These are phyloP conservation scores for Monopis laevigella DNA, from an alignment of 2,888 invertebrate species.

Conservation along the genomic window DNA sequence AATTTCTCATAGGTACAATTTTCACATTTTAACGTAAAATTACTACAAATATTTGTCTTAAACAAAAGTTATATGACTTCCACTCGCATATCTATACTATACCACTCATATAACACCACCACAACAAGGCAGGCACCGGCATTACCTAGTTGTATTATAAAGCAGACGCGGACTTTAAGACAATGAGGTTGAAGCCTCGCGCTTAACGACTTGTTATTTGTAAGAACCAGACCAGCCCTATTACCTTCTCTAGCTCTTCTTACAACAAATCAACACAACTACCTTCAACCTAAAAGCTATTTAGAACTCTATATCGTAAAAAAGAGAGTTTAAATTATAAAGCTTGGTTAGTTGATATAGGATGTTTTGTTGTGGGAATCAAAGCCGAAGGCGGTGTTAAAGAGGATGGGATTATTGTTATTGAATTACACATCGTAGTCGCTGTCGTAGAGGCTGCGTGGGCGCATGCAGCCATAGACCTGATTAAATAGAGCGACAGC, in stretches of 20 bases:
- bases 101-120: no score
- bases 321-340: background rate
- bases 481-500: no score
- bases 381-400: conserved; percentile 28
- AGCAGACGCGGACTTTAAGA: conserved; percentile 5
- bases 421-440: conserved; percentile 40
- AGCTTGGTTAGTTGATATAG: background rate
- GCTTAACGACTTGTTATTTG: conserved; percentile 28
- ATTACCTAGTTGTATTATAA: conserved; percentile 1
- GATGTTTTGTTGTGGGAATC: background rate
- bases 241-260: conserved; percentile 19
- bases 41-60: no score
- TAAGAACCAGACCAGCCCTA: conserved; percentile 26
- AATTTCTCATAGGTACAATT: no score
- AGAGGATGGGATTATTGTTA: conserved; percentile 43
- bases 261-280: conserved; percentile 18
- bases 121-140: no score
- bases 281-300: conserved; percentile 11
- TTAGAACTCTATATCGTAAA: background rate
- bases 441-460: no score
- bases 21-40: no score
- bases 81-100: no score
- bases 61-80: no score
- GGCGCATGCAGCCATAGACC: no score
- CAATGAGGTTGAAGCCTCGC: conserved; percentile 3